Evolutionary conservation across 2,797 vertebrate species (phyloP).

Genomic region (Paedocypris micromegethes): DNA sequence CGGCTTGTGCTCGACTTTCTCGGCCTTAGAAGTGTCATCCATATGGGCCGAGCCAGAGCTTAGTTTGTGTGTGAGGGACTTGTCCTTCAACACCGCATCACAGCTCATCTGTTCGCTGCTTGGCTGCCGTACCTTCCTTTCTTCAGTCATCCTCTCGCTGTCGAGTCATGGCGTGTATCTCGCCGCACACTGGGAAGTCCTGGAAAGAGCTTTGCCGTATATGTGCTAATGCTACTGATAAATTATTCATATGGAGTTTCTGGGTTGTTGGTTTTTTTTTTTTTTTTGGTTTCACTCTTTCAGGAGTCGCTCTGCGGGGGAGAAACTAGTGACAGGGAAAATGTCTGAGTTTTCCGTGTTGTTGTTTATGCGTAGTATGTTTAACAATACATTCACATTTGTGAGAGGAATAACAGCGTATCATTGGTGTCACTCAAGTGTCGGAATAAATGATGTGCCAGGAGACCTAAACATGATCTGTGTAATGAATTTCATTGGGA

Average conservation of each 20-base stretch:
- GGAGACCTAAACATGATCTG: slow-evolving; percentile 14
- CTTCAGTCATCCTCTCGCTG: slow-evolving; percentile 13
- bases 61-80: slow-evolving; percentile 5
- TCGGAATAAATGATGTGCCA: slow-evolving; percentile 31
- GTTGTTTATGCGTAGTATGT: slow-evolving; percentile 29
- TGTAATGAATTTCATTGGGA: slow-evolving; percentile 29
- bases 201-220: slow-evolving; percentile 43
- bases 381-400: slow-evolving; percentile 39
- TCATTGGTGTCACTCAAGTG: slow-evolving; percentile 18
- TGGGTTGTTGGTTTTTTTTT: slow-evolving; percentile 20
- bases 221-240: slow-evolving; percentile 40
- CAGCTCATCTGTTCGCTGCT: not conserved
- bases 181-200: slow-evolving; percentile 11
- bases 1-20: slow-evolving; percentile 18
- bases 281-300: slow-evolving; percentile 33
- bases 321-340: slow-evolving; percentile 37
- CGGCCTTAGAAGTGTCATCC: slow-evolving; percentile 38
- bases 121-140: not conserved
- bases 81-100: not conserved
- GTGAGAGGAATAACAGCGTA: slow-evolving; percentile 2
- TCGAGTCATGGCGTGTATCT: slow-evolving; percentile 16
- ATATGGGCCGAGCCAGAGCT: slow-evolving; percentile 15
- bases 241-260: slow-evolving; percentile 51
- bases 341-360: slow-evolving; percentile 33
- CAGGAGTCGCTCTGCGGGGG: slow-evolving; percentile 23